Evolutionary conservation across 2,797 vertebrate species (phyloP), one percentile per base, ranked within the genome.

Genomic region (Thamnophis elegans): DNA sequence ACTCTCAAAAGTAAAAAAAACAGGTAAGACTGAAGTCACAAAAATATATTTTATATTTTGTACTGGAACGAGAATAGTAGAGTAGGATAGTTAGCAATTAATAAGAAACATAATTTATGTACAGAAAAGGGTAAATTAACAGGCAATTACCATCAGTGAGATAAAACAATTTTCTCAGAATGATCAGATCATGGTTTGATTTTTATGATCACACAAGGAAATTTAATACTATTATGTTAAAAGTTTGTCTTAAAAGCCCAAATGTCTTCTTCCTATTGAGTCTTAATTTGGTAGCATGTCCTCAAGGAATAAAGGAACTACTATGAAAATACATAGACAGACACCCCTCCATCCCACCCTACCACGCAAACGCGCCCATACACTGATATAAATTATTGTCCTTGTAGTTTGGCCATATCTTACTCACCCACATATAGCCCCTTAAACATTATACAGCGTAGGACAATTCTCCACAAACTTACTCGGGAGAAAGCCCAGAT

Each of bases 361-460:
- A 73, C n/a, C n/a, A 73, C 1, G 7, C n/a, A 73, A 32, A 36
- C 18, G 6, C n/a, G 73, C 14, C n/a, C 36, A 82, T 22, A 82
- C 36, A 82, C 1, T 42, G 32, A 11, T 78, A 78, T 78, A 78
- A 73, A 73, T 42, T 22, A 82, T 93, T 89, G 28, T 47, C 51
- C 36, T 54, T 89, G 28, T 20, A 87, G 73, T 87, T 55, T 90
- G 88, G 88, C 85, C 90, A 90, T 94, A 88, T 95, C 91, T 86
- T 78, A 20, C 14, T 32, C 12, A 47, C 47, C 51, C 32, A 62
- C 47, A 91, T 62, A 54, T 14, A 93, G 58, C 4, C 36, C 91
- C 91, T 92, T 94, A 94, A 93, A 55, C 53, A 94, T 53, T 94
- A 91, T 89, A 36, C 89, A 42, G 14, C 11, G 12, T 26, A 47